Conservation (phyloP, 2,888 invertebrate species). For the Steinernema hermaphroditum region DNA sequence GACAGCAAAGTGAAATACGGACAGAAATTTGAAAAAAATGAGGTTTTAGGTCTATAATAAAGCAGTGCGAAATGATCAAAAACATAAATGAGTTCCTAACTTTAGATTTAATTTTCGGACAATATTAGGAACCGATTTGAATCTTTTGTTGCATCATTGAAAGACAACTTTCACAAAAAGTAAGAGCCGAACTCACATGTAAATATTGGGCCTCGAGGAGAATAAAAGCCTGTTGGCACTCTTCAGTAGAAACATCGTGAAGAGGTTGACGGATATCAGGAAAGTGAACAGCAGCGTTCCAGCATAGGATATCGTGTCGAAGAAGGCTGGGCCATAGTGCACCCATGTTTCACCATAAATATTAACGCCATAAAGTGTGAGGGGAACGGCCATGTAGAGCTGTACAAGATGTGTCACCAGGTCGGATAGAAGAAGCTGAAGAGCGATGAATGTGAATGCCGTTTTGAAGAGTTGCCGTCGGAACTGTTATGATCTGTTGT, state of each 20-base stretch:
- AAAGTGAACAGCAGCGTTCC: conserved; percentile 3
- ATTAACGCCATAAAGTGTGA: not conserved
- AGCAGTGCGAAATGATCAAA: no score
- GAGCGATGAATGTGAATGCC: conserved; percentile 4
- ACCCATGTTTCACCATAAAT: not conserved
- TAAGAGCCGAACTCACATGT: not conserved
- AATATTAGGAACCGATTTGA: no score
- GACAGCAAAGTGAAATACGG: no score
- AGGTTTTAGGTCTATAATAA: no score
- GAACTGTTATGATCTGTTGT: not conserved
- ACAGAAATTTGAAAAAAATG: no score
- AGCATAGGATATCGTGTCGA: conserved; percentile 7
- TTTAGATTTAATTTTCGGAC: no score
- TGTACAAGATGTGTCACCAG: not conserved
- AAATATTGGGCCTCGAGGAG: not conserved
- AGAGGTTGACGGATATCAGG: not conserved
- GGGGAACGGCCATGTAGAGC: conserved; percentile 14
- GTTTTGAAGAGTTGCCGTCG: not conserved
- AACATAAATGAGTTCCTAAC: no score
- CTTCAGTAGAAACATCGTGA: conserved; percentile 3
- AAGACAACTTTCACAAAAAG: no score
- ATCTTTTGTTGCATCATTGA: no score
- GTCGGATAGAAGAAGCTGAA: not conserved
- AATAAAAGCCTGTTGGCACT: not conserved
- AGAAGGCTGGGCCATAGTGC: conserved; percentile 4